Evolutionary conservation across 2,113 vertebrate species (phyloP).

Genomic region (Dolichotis patagonum): DNA sequence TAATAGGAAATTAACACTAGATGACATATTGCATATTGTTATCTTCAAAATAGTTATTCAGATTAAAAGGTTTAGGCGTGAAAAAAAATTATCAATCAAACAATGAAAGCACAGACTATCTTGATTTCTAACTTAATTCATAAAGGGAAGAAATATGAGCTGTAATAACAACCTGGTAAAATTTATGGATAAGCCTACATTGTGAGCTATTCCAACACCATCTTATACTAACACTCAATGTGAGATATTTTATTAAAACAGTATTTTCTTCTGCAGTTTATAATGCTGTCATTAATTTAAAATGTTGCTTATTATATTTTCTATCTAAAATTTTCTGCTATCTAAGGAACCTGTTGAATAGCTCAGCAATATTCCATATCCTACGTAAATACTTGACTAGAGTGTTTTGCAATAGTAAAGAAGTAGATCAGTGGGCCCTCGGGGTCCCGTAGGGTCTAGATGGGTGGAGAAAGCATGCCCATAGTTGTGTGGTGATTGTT

Average conservation of each 20-base stretch:
- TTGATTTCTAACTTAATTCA: background rate
- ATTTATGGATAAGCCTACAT: background rate
- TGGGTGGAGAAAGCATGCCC: background rate
- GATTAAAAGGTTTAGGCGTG: too few relatives aligned
- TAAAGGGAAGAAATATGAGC: background rate
- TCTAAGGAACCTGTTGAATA: background rate
- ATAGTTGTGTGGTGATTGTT: fast-evolving
- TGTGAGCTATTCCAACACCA: background rate
- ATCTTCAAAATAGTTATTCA: too few relatives aligned
- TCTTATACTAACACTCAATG: background rate
- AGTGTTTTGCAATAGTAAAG: too few relatives aligned
- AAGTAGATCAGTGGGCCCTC: too few relatives aligned
- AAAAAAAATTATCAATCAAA: too few relatives aligned
- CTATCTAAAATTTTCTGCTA: background rate
- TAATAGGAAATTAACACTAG: too few relatives aligned
- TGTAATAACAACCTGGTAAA: background rate
- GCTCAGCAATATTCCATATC: background rate
- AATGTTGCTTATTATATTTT: background rate
- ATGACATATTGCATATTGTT: too few relatives aligned
- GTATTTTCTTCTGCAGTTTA: background rate
- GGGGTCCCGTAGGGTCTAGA: background rate
- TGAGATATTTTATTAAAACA: background rate
- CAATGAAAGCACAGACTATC: too few relatives aligned
- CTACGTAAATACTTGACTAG: too few relatives aligned
- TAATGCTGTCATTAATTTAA: background rate